Evolutionary conservation across 2,888 invertebrate species (phyloP).

Genomic region (Eubasilissa splendida): DNA sequence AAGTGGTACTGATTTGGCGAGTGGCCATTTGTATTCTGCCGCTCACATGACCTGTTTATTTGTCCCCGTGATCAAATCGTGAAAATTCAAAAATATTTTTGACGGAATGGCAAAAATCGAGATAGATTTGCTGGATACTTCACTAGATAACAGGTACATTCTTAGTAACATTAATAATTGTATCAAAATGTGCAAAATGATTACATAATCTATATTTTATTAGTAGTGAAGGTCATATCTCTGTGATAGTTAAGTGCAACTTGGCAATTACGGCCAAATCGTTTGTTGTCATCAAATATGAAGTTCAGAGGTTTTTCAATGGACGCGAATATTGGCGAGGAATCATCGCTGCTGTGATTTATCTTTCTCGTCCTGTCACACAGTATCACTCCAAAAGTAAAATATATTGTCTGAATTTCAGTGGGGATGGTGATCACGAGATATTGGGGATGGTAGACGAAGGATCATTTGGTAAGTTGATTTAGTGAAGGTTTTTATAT

Average conservation of each 20-base stretch:
- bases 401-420: slow-evolving; percentile 62
- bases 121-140: slow-evolving; percentile 76
- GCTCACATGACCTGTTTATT: slow-evolving; percentile 81
- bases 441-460: slow-evolving; percentile 70
- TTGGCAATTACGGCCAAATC: slow-evolving; percentile 50
- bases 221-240: slow-evolving; percentile 48
- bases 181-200: slow-evolving; percentile 29
- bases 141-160: slow-evolving; percentile 76
- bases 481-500: slow-evolving; percentile 12
- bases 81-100: slow-evolving; percentile 77
- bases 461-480: slow-evolving; percentile 66
- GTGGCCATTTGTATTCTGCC: slow-evolving; percentile 49
- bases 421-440: slow-evolving; percentile 67
- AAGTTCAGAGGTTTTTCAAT: slow-evolving; percentile 20
- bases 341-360: neutral
- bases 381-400: slow-evolving; percentile 2
- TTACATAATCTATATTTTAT: slow-evolving; percentile 54
- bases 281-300: slow-evolving; percentile 47
- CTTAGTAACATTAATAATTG: slow-evolving; percentile 29
- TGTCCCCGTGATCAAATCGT: slow-evolving; percentile 82
- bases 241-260: slow-evolving; percentile 39
- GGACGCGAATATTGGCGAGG: slow-evolving; percentile 1
- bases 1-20: slow-evolving; percentile 34
- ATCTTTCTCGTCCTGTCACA: too few relatives aligned
- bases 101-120: slow-evolving; percentile 66